A percentile compares a stretch with the other conserved stretches of the same genome.
Evolutionary conservation across 2,113 vertebrate species (phyloP).

Genomic region (Psophia crepitans): DNA sequence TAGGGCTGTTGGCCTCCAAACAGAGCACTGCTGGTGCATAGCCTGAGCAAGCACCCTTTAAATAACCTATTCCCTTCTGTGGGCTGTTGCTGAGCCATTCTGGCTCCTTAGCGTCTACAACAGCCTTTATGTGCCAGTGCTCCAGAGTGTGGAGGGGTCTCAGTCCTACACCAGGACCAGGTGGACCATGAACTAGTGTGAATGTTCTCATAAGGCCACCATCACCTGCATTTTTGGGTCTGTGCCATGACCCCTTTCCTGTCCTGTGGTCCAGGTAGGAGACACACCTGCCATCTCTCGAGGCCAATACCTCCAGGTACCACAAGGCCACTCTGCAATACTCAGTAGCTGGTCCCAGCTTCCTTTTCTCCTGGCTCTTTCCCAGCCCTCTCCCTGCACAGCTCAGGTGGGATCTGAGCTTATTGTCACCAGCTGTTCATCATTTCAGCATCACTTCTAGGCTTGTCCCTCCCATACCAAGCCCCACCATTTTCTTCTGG

Average conservation of each 20-base stretch:
- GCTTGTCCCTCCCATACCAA: background rate
- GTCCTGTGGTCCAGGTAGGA: background rate
- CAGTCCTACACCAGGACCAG: background rate
- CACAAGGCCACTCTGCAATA: background rate
- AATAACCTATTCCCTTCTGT: background rate
- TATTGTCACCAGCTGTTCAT: background rate
- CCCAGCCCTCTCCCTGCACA: background rate
- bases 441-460: background rate
- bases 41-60: background rate
- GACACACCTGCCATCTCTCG: background rate
- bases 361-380: background rate
- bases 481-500: background rate
- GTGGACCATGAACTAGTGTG: background rate
- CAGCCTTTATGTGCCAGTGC: background rate
- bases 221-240: background rate
- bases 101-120: background rate
- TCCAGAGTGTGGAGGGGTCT: background rate
- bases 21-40: background rate
- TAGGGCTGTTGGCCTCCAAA: background rate
- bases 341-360: background rate
- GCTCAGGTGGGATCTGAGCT: background rate
- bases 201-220: background rate
- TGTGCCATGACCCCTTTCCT: background rate
- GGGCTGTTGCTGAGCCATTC: background rate
- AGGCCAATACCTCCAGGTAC: background rate